These are phyloP conservation scores for Ormyrus thymus DNA, from an alignment of 2,888 invertebrate genomes.

Conservation along the genomic window DNA sequence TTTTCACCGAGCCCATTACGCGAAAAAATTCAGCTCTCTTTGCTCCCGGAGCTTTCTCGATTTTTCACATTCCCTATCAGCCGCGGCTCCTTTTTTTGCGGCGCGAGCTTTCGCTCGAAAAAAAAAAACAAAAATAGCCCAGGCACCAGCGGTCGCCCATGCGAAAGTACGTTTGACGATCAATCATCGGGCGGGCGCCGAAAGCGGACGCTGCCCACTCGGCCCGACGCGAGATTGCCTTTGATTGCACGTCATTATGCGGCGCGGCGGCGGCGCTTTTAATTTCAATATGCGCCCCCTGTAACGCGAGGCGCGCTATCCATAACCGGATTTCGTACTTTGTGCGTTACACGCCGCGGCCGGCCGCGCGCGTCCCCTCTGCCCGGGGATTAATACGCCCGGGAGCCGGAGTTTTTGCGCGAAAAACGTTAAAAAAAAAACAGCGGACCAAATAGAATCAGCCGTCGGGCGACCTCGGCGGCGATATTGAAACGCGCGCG, in stretches of 20 bases:
- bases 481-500: slow-evolving; percentile 46
- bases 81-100: slow-evolving; percentile 12
- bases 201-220: slow-evolving; percentile 15
- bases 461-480: neutral
- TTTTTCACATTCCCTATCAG: slow-evolving; percentile 25
- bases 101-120: neutral
- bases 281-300: slow-evolving; percentile 49
- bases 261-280: slow-evolving; percentile 37
- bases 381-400: neutral
- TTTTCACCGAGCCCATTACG: too few species aligned
- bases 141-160: neutral
- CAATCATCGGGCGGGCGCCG: slow-evolving; percentile 40
- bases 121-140: slow-evolving; percentile 21
- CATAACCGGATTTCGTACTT: slow-evolving; percentile 46
- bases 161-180: slow-evolving; percentile 33
- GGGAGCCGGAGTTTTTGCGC: neutral
- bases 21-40: too few species aligned
- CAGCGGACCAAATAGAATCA: neutral
- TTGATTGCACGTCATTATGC: slow-evolving; percentile 54
- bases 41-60: too few species aligned
- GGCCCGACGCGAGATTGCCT: slow-evolving; percentile 32
- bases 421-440: slow-evolving; percentile 26
- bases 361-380: neutral
- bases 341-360: neutral
- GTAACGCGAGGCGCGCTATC: slow-evolving; percentile 29